phyloP scores from a whole-genome alignment of 37 sponge, comb jelly and placozoan genomes.

The Aplysina aerophoba region DNA sequence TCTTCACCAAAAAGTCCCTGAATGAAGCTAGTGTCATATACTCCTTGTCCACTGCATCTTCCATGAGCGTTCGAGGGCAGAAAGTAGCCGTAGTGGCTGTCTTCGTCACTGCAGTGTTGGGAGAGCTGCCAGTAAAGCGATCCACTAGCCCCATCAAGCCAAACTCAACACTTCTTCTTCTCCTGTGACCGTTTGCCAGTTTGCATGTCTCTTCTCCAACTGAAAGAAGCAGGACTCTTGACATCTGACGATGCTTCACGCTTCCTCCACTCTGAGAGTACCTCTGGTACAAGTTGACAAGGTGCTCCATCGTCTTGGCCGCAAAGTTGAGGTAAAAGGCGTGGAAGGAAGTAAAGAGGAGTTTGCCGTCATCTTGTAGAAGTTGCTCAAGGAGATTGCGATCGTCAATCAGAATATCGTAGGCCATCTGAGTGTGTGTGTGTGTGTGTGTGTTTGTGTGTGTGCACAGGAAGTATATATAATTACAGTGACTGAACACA shows the following conservation, averaged over 20 bases:
- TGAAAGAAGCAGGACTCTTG: neutral
- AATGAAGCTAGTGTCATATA: conserved; percentile 50
- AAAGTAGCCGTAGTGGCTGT: neutral
- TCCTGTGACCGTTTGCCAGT: neutral
- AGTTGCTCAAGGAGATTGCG: neutral
- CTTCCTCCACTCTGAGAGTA: neutral
- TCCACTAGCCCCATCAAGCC: neutral
- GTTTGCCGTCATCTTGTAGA: neutral
- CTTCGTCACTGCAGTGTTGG: neutral
- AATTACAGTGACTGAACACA: neutral
- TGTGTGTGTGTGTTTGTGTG: too few relatives aligned
- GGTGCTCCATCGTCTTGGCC: neutral
- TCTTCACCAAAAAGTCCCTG: conserved; percentile 30
- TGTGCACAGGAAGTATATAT: neutral
- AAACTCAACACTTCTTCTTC: conserved; percentile 13
- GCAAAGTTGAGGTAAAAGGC: conserved; percentile 12
- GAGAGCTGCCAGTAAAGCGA: neutral
- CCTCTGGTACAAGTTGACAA: neutral
- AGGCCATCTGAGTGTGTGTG: neutral
- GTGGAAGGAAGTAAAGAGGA: neutral
- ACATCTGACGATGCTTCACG: neutral
- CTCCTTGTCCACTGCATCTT: neutral
- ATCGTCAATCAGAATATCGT: conserved; percentile 12
- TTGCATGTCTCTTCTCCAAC: neutral
- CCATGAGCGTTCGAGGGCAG: neutral